These are phyloP conservation scores for Mellivora capensis DNA, from an alignment of 2,113 vertebrate species.

Conservation along the genomic window DNA sequence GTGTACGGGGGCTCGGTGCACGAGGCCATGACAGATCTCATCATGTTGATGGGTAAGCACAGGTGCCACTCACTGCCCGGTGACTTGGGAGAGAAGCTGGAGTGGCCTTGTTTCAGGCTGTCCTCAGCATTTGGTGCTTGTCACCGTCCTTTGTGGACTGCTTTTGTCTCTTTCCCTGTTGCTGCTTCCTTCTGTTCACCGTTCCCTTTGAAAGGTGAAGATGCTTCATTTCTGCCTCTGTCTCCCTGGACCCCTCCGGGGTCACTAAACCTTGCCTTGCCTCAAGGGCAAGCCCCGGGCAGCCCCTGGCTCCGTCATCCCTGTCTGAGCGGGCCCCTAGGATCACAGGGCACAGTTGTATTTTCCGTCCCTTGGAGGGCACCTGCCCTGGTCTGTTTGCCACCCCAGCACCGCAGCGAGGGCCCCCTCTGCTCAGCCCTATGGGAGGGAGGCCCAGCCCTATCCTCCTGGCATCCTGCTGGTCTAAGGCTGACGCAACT, in stretches of 20 bases:
- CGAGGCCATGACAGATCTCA: slow-evolving; percentile 96
- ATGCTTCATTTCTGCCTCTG: neutral
- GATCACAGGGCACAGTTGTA: rapidly evolving
- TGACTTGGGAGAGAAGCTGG: neutral
- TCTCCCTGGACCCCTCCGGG: no score
- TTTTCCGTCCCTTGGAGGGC: rapidly evolving
- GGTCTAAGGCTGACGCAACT: rapidly evolving
- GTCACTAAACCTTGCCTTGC: neutral
- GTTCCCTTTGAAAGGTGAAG: neutral
- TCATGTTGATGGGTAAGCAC: slow-evolving; percentile 91
- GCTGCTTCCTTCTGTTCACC: rapidly evolving
- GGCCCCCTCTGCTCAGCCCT: neutral
- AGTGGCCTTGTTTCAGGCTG: rapidly evolving
- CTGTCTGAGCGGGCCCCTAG: neutral
- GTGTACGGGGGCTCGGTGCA: slow-evolving; percentile 96
- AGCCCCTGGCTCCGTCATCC: neutral
- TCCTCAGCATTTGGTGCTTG: rapidly evolving
- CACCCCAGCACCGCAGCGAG: rapidly evolving
- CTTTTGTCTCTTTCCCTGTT: no score
- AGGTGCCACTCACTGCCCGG: rapidly evolving
- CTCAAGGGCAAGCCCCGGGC: rapidly evolving
- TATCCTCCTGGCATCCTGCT: rapidly evolving
- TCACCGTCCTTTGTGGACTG: rapidly evolving
- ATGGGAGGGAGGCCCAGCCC: no score
- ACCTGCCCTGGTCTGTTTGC: neutral